Base-by-base conservation (phyloP, 2,797 vertebrate genomes). In the Scolopax bukidnonensis region DNA sequence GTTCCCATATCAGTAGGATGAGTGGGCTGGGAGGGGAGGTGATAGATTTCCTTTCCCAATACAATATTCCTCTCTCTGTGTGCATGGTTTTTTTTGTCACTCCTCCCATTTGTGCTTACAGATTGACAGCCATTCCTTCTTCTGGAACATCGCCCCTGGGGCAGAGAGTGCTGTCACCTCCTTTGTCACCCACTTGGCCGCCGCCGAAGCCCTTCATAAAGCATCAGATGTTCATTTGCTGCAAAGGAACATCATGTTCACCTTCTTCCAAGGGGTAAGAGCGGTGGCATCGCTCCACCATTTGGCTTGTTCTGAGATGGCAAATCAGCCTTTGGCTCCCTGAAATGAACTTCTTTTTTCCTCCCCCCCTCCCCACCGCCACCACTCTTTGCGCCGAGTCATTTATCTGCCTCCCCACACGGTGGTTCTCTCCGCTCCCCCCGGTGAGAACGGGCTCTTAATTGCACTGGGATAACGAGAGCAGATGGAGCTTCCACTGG, bases 191-290 rank as follows among this genome's bases (percentile, higher is more conserved):
- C 98, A 99, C 96, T 94, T 99, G 93, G 99, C 99, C 8, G 97
- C 96, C 47, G 98, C 98, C 3, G 98, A 98, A 96, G 98, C 98
- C 48, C 81, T 98, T 60, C 97, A 97, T 7, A 98, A 98, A 67
- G 78, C 59, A 0, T 74, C 97, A 0, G 96, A 97, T 11, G 33
- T 79, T 95, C 93, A 20, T 50, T 50, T 77, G 87, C 93, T 98
- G 70, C 97, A 93, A 4, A 97, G 93, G 54, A 99, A 98, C 67
- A 98, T 99, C 82, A 97, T 99, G 98, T 99, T 99, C 90, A 95
- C 98, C 90, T 99, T 99, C 97, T 99, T 99, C 96, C 99, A 99
- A 83, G 99, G 99, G 98, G 99, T 99, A 86, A 96, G 99, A 53
- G 40, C n/a, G 16, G 54, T 4, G 2, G 27, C 47, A 2, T 17